phyloP scores from a whole-genome alignment of 2,113 vertebrate genomes.

The Galemys pyrenaicus region DNA sequence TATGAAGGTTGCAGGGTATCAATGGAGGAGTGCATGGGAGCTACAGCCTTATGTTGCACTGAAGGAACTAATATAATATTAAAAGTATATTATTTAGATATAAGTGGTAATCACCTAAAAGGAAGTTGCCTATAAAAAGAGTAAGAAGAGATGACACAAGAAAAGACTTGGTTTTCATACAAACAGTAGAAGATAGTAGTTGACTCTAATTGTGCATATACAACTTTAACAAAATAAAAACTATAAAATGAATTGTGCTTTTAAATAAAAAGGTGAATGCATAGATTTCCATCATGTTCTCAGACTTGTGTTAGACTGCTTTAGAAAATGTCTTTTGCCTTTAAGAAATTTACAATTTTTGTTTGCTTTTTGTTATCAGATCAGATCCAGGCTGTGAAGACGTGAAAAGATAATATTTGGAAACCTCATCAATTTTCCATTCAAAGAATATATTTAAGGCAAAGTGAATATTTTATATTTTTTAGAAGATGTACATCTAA shows the following conservation, averaged over 20 bases:
- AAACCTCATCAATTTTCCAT: conserved; percentile 65
- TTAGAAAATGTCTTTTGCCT: conserved; percentile 35
- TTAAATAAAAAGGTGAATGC: background rate
- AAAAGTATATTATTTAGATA: background rate
- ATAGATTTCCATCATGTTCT: background rate
- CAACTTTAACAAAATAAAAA: background rate
- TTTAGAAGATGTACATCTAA: conserved; percentile 45
- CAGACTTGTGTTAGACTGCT: background rate
- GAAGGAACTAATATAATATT: background rate
- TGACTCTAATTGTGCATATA: background rate
- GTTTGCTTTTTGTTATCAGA: conserved; percentile 82
- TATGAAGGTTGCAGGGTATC: background rate
- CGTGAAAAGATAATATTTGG: conserved; percentile 82
- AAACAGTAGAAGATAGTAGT: background rate
- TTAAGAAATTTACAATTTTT: conserved; percentile 47
- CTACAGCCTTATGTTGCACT: background rate
- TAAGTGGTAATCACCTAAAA: background rate
- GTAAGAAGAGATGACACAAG: background rate
- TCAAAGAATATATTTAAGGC: conserved; percentile 59
- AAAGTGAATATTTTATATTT: conserved; percentile 63
- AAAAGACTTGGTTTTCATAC: background rate
- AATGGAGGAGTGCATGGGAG: background rate
- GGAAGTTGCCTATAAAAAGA: background rate
- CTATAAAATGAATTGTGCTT: background rate
- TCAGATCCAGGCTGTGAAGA: conserved; percentile 90